phyloP scores from a whole-genome alignment of 2,797 vertebrate species.

The Ficedula albicollis region DNA sequence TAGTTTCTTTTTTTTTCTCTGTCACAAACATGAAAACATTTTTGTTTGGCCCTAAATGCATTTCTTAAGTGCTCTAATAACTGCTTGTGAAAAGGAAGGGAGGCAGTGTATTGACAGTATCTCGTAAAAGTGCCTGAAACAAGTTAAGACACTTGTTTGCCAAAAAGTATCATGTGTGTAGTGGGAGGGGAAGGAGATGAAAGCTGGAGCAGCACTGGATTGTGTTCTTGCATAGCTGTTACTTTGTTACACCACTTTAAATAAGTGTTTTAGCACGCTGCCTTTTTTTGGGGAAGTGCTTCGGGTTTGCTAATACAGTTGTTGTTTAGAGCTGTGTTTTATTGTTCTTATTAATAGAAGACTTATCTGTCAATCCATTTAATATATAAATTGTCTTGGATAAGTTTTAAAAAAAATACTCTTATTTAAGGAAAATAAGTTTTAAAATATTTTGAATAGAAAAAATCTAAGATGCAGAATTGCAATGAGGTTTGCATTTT shows the following conservation, averaged over 20 bases:
- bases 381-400: background rate
- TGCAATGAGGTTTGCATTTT: background rate
- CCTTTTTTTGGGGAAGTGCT: background rate
- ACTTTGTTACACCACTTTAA: background rate
- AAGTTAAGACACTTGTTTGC: background rate
- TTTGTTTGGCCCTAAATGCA: background rate
- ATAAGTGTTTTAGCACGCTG: background rate
- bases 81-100: background rate
- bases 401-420: background rate
- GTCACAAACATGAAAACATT: background rate
- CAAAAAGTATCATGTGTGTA: background rate
- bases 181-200: background rate
- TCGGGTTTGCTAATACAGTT: background rate
- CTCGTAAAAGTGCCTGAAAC: background rate
- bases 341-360: background rate
- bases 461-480: background rate
- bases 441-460: background rate
- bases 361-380: background rate
- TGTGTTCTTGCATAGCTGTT: background rate
- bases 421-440: background rate
- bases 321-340: background rate
- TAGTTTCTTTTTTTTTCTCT: background rate
- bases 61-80: background rate
- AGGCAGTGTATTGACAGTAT: background rate
- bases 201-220: background rate